phyloP scores from a whole-genome alignment of 2,797 vertebrate species.

The Eremophila alpestris region DNA sequence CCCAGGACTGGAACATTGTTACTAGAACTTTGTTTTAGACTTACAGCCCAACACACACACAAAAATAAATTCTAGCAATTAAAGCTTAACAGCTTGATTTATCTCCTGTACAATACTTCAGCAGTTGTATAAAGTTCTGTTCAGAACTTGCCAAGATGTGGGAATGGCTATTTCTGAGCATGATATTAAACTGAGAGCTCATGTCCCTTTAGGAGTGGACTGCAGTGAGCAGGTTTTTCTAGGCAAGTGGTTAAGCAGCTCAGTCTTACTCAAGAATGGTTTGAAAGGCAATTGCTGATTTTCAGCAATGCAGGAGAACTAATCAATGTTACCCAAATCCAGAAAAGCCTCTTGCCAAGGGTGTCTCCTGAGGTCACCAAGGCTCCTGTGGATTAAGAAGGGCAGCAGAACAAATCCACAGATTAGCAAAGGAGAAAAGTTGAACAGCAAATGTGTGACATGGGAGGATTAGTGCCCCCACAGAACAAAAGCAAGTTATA shows the following conservation, averaged over 20 bases:
- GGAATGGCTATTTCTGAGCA: neutral
- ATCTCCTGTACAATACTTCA: neutral
- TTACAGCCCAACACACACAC: neutral
- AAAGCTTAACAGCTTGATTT: neutral
- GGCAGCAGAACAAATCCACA: constrained; percentile 49
- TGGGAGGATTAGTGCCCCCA: neutral
- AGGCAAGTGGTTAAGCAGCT: neutral
- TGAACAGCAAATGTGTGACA: constrained; percentile 40
- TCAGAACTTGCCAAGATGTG: neutral
- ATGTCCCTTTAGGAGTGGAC: neutral
- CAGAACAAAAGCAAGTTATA: constrained; percentile 36
- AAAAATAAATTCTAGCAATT: neutral
- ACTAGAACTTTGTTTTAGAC: neutral
- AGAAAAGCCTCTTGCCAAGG: constrained; percentile 39
- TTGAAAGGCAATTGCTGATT: constrained; percentile 12
- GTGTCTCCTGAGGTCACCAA: constrained; percentile 36
- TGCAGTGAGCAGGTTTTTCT: neutral
- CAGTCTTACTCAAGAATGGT: neutral
- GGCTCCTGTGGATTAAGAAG: constrained; percentile 36
- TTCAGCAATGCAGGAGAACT: constrained; percentile 15
- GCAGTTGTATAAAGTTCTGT: neutral
- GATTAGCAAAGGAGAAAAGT: constrained; percentile 53
- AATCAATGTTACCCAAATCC: neutral
- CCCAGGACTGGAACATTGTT: neutral
- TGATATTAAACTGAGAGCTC: neutral